Base-by-base conservation (phyloP, 2,888 invertebrate genomes). In the Campopleginae sp. region DNA sequence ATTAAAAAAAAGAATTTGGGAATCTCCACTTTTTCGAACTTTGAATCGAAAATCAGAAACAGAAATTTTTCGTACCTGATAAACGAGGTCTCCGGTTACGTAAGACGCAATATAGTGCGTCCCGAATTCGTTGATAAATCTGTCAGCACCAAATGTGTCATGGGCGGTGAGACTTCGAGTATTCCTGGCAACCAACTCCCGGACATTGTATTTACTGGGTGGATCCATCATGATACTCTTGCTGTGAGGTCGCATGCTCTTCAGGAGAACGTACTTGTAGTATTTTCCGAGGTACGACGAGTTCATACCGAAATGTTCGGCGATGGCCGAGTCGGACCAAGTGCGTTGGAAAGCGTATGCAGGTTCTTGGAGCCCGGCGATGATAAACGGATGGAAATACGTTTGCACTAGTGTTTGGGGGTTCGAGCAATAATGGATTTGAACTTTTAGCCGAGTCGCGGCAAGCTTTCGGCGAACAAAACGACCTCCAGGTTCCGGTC, bases 391-490 rank as follows among this genome's bases (percentile, higher is more conserved):
- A 54, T 98, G 96, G 92, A 98, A 98, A 93, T 98, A 98, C 0
- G 98, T 98, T 94, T 98, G 98, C 71, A 97, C 94, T 74, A 98
- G 93, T 90, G 98, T 98, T 88, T 96, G 96, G 89, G 97, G 94
- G 94, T 98, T 98, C 95, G 98, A 98, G 94, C 98, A 98, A 94
- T 98, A 98, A 93, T 98, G 98, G 97, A 98, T 97, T 93, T 98
- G 98, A 94, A 98, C 98, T 38, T 94, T 98, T 98, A 23, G 98
- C 98, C 86, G 97, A 96, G 94, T 98, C 97, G 95, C 12, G 89
- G 74, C 42, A 77, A 38, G 38, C 5, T 38, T 84, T 82, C 89
- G 89, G 42, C 44, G 42, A 54, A 88, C 88, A 27, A 84, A 78
- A 2, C 87, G 88, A 12, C 79, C 54, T 5, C 90, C 79, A 12